phyloP scores from a whole-genome alignment of 2,113 vertebrate genomes.

The Fregetta grallaria region DNA sequence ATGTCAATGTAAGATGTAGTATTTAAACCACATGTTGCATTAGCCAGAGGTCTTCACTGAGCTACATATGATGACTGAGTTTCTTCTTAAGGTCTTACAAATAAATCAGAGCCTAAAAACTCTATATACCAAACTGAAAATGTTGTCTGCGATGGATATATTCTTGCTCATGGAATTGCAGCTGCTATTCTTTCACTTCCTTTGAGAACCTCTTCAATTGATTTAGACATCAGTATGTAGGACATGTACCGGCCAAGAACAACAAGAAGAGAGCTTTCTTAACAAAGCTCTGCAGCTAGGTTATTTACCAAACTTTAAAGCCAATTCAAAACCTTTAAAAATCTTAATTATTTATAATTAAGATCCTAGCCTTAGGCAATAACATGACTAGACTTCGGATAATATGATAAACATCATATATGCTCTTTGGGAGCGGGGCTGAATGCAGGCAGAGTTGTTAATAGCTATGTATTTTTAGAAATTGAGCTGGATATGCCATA shows the following conservation, averaged over 20 bases:
- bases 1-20: neutral
- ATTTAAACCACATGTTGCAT: neutral
- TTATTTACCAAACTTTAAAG: neutral
- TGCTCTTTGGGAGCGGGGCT: neutral
- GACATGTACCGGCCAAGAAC: neutral
- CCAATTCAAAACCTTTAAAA: conserved; percentile 11
- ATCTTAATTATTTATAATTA: neutral
- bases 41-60: neutral
- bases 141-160: neutral
- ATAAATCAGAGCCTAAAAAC: conserved; percentile 9
- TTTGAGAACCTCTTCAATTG: neutral
- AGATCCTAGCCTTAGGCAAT: neutral
- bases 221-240: neutral
- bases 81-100: neutral
- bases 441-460: neutral
- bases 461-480: neutral
- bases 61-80: neutral
- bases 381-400: neutral
- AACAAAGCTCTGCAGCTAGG: neutral
- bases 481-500: neutral
- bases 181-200: neutral
- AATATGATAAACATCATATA: neutral
- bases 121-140: neutral
- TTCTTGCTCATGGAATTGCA: neutral
- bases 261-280: neutral